Conservation (phyloP, 2,888 invertebrate genomes). For the Diadromus collaris region DNA sequence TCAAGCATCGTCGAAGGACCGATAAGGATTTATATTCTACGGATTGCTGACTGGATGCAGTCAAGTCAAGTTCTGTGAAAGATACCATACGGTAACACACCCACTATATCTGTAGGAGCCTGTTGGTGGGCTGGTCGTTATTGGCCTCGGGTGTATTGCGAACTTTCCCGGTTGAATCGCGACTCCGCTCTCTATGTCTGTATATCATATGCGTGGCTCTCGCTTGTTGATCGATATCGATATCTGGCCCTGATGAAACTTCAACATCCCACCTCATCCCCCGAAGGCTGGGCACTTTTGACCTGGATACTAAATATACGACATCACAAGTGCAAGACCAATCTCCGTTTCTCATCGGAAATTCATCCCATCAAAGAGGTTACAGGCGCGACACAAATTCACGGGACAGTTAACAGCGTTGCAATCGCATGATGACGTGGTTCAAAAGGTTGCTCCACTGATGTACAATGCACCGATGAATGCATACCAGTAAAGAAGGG, state of each 20-base stretch:
- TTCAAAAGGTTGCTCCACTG: neutral
- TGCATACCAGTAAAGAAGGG: neutral
- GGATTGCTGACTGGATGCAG: neutral
- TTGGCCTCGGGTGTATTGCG: conserved; percentile 32
- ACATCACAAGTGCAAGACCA: conserved; percentile 8
- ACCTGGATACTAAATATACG: conserved; percentile 18
- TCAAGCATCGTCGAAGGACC: conserved; percentile 19
- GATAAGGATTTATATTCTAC: conserved; percentile 29
- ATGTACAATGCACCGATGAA: neutral
- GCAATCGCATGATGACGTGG: neutral
- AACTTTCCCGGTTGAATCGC: conserved; percentile 28
- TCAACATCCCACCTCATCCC: neutral
- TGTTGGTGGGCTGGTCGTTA: conserved; percentile 15
- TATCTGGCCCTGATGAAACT: conserved; percentile 39
- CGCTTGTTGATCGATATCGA: conserved; percentile 35
- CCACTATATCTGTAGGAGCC: conserved; percentile 1
- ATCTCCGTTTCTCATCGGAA: neutral
- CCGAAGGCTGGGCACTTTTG: neutral
- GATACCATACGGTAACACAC: conserved; percentile 3
- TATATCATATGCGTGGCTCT: conserved; percentile 12
- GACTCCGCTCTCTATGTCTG: neutral
- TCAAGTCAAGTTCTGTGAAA: conserved; percentile 8
- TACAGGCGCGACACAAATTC: neutral
- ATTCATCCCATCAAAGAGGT: neutral
- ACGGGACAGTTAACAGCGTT: neutral